Base-by-base conservation (phyloP, 1,140 invertebrate species). In the Lucilia cuprina region DNA sequence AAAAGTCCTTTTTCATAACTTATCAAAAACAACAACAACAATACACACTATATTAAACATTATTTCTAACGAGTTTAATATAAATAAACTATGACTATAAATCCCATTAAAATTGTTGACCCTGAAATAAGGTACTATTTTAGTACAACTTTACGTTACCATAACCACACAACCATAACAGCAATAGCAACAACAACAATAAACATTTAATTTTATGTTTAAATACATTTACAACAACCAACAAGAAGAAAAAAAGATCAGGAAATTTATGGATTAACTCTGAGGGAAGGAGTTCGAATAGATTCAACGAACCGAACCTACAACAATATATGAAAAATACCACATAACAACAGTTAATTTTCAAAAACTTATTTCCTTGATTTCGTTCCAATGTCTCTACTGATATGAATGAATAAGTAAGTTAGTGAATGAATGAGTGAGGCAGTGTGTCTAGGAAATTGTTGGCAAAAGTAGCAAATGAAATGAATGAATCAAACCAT, bases 401-500 rank as follows among this genome's bases (percentile, higher is more conserved):
- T 19, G 19, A 19, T 21, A 70, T 70, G 65, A 21, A 19, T 70
- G 65, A 17, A 2, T 65, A 17, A 65, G 60, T 65, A 19, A 35
- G 13, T 77, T 30, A 34, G 7, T 77, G 74, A 10, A 77, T 77
- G 74, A 34, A 77, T 77, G 25, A 17, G 7, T 35, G 17, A 41
- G 5, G 1, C 25, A 30, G 25, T 41, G 35, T 70, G 12, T 55
- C 50, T n/a, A n/a, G 50, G 41, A 41, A 41, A 30, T 30, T 30
- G 25, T 55, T 55, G 50, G 50, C 50, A 55, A 75, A 14, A 34
- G 41, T 41, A 30, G n/a, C 13, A 34, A 75, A 78, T 78, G 75
- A 19, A 55, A 19, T 14, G 35, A 47, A 78, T 78, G 75, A 78
- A 55, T 82, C 87, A 87, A 87, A 87, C 88, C 88, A 89, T 89